Conservation (phyloP, 1,140 invertebrate species). For the Drosophila varians region DNA sequence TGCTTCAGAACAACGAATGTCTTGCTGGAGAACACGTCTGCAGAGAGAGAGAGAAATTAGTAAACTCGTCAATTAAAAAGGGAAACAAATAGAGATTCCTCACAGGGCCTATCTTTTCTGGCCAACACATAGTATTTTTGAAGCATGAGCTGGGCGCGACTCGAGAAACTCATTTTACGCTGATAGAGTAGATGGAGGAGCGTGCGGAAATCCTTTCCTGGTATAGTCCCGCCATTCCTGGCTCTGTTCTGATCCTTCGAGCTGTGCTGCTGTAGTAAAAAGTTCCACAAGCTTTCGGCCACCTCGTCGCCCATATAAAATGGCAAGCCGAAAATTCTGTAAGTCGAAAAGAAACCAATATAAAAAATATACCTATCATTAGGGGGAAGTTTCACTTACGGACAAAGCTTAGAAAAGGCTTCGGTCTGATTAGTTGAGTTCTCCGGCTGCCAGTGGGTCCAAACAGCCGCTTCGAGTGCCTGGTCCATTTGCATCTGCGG, state of each 20-base stretch:
- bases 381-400: slow-evolving; percentile 28
- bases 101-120: slow-evolving; percentile 57
- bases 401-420: slow-evolving; percentile 58
- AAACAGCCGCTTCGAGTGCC: slow-evolving; percentile 60
- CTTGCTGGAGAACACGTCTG: slow-evolving; percentile 70
- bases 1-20: slow-evolving; percentile 71
- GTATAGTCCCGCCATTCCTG: slow-evolving; percentile 50
- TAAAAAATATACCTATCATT: not conserved
- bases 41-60: not conserved
- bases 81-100: not conserved
- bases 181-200: slow-evolving; percentile 56
- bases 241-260: not conserved
- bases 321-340: slow-evolving; percentile 74
- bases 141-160: slow-evolving; percentile 48
- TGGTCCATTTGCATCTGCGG: slow-evolving; percentile 34
- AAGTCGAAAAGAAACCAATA: not conserved
- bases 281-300: slow-evolving; percentile 47
- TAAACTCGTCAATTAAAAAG: slow-evolving; percentile 14
- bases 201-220: slow-evolving; percentile 52
- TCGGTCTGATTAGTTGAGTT: slow-evolving; percentile 43
- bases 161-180: slow-evolving; percentile 38
- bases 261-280: slow-evolving; percentile 34
- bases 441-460: slow-evolving; percentile 71
- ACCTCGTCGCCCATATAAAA: slow-evolving; percentile 58
- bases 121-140: slow-evolving; percentile 72